Conservation (phyloP, 1,140 invertebrate species). For the Scaptodrosophila lebanonensis region DNA sequence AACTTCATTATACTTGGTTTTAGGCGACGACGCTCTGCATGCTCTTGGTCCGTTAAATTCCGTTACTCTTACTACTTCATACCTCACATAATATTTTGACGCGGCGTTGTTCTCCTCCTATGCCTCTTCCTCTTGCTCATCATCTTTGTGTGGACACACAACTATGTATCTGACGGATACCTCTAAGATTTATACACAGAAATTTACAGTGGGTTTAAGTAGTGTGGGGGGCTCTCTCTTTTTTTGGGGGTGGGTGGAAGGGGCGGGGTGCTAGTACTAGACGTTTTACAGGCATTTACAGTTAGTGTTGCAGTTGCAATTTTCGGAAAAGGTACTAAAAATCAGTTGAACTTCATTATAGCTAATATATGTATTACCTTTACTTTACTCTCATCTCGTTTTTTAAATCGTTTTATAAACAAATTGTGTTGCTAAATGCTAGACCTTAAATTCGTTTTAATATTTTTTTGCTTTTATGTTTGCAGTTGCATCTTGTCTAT, state of each 20-base stretch:
- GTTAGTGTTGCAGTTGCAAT: conserved; percentile 35
- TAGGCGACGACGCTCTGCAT: conserved; percentile 71
- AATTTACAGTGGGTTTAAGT: conserved; percentile 57
- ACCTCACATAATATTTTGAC: conserved; percentile 38
- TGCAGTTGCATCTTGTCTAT: conserved; percentile 38
- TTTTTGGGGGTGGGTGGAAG: conserved; percentile 6
- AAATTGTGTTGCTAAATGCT: conserved; percentile 68
- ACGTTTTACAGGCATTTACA: conserved; percentile 59
- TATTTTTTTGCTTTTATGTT: conserved; percentile 18
- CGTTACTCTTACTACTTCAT: conserved; percentile 64
- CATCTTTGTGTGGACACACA: conserved; percentile 45
- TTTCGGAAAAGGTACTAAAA: conserved; percentile 66
- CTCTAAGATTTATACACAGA: conserved; percentile 61
- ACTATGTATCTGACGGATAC: conserved; percentile 50
- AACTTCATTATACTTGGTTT: conserved; percentile 70
- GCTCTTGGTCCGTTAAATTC: conserved; percentile 74
- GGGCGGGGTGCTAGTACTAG: conserved; percentile 18
- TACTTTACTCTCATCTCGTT: conserved; percentile 1
- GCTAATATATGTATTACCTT: conserved; percentile 40
- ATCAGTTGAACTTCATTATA: conserved; percentile 68
- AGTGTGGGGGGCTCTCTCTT: conserved; percentile 3
- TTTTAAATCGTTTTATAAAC: conserved; percentile 60
- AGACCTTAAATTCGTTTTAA: conserved; percentile 69
- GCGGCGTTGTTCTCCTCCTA: conserved; percentile 24
- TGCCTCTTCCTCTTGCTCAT: conserved; percentile 28